A percentile compares a stretch with the other conserved stretches of the same genome.
Evolutionary conservation across 2,797 vertebrate genomes (phyloP).

Genomic region (Rhinoraja longicauda): DNA sequence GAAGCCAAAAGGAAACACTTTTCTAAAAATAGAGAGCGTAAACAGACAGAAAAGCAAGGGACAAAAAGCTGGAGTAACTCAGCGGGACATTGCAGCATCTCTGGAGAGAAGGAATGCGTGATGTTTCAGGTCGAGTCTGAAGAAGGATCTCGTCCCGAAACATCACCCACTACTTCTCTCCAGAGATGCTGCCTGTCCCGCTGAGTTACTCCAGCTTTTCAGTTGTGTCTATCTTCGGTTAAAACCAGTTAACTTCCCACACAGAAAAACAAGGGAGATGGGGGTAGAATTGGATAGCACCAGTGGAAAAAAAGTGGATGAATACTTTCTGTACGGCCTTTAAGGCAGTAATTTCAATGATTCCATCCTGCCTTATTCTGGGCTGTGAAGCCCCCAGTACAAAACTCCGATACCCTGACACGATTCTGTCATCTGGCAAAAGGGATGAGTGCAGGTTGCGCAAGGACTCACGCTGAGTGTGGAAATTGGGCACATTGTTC

Average conservation of each 20-base stretch:
- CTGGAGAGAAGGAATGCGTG: too few relatives aligned
- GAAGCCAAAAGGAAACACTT: neutral
- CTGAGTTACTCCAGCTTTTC: too few relatives aligned
- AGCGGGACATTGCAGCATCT: too few relatives aligned
- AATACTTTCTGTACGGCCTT: neutral
- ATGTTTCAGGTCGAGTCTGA: too few relatives aligned
- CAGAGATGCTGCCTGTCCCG: too few relatives aligned
- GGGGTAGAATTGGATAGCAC: neutral
- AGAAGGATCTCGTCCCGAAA: too few relatives aligned
- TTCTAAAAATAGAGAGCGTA: conserved; percentile 5
- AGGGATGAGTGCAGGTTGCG: neutral
- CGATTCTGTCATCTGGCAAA: neutral
- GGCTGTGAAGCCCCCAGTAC: conserved; percentile 8
- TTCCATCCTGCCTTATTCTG: neutral
- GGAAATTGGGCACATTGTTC: neutral
- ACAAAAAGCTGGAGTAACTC: too few relatives aligned
- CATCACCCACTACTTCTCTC: too few relatives aligned
- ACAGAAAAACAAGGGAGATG: neutral
- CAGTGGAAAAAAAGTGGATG: neutral
- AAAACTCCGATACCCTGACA: conserved; percentile 20
- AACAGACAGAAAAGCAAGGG: neutral
- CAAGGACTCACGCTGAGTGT: neutral
- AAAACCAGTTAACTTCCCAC: too few relatives aligned
- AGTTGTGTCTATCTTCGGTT: too few relatives aligned
- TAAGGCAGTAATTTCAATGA: neutral